Base-by-base conservation (phyloP, 2,113 vertebrate genomes). In the Sula dactylatra region DNA sequence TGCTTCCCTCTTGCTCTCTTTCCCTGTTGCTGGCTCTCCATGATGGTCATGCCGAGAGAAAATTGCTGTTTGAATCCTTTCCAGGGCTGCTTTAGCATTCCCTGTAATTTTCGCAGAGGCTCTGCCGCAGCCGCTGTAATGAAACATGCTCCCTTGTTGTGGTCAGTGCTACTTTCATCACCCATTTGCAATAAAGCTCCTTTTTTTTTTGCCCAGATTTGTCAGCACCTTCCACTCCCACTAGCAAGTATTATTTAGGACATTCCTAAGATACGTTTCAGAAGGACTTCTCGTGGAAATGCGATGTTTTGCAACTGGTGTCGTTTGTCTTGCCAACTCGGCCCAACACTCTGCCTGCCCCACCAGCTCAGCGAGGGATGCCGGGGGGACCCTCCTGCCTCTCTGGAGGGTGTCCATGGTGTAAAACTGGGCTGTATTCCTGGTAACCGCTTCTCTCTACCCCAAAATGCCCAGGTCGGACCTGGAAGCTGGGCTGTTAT, bases 291-390 rank as follows among this genome's bases (percentile, higher is more conserved):
- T 42, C 45, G 5, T 18, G 66, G 55, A 64, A 69, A 52, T 32
- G 45, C 84, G 47, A 47, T 47, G 31, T 49, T 94, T 69, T 84
- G 40, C 78, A 87, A 5, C 4, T 19, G 22, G n/a, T 44, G 65
- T 5, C 11, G 0, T 25, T 64, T 0, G 2, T 44, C 50, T 49
- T 0, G 0, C 18, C 44, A 17, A n/a, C 65, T 77, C 0, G 0
- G 21, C 45, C 69, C 10, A 14, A 27, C 0, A 13, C 59, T 67
- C 52, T 79, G 52, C 67, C 62, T 7, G 6, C 26, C 31, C 50
- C 32, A 11, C 19, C 45, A 76, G 81, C 49, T 32, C 61, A 44
- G 40, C 0, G 4, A 65, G 52, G 11, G 47, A 13, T 84, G 34
- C 8, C 21, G 19, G 14, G 14, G 19, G 52, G 27, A 44, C 34